Conservation (phyloP, 2,888 invertebrate species). For the Clunio marinus region DNA sequence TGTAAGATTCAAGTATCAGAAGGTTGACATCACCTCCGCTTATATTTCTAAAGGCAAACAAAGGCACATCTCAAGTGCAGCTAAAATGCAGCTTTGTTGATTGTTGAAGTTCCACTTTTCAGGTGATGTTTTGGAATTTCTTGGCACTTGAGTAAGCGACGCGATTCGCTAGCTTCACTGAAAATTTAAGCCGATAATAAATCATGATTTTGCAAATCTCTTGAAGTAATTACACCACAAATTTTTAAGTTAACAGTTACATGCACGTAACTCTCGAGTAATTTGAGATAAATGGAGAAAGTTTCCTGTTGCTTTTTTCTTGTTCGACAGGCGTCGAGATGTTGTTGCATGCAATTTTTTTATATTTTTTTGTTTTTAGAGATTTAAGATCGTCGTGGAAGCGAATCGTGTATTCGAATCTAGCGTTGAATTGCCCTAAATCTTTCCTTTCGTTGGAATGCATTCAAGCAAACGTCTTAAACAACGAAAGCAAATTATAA, state of each 20-base stretch:
- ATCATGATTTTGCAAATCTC: slow-evolving; percentile 2
- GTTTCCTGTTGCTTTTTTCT: too few relatives aligned
- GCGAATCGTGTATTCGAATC: neutral
- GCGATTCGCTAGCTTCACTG: neutral
- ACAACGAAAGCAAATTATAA: slow-evolving; percentile 19
- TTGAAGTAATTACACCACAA: neutral
- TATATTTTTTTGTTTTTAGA: neutral
- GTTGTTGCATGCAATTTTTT: neutral
- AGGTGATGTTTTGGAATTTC: too few relatives aligned
- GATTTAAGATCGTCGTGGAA: neutral
- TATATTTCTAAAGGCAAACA: slow-evolving; percentile 1
- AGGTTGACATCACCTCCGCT: neutral
- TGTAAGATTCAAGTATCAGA: too few relatives aligned
- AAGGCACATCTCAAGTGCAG: neutral
- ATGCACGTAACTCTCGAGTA: slow-evolving; percentile 26
- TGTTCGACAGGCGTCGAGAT: neutral
- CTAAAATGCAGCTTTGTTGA: too few relatives aligned
- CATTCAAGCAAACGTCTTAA: neutral
- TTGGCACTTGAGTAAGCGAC: neutral
- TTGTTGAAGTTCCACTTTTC: too few relatives aligned
- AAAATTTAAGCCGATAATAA: too few relatives aligned
- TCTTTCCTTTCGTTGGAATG: too few relatives aligned
- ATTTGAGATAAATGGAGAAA: slow-evolving; percentile 36
- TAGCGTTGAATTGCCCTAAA: slow-evolving; percentile 31
- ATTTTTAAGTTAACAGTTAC: neutral